Evolutionary conservation across 2,888 invertebrate genomes (phyloP).

Genomic region (Drosophila lacicola): DNA sequence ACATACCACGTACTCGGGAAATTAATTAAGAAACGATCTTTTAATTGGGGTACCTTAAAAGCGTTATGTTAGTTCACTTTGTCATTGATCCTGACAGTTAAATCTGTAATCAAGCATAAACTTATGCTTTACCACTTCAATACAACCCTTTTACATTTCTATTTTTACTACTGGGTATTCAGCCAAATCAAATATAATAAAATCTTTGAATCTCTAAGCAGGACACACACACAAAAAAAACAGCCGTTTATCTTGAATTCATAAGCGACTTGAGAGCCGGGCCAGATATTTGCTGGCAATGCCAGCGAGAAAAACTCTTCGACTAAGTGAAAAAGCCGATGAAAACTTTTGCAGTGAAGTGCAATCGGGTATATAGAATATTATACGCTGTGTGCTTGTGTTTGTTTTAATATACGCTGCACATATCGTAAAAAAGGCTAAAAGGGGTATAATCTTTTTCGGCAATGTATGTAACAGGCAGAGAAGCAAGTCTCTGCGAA

Average conservation of each 20-base stretch:
- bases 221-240: conserved; percentile 16
- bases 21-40: too few relatives aligned
- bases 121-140: too few relatives aligned
- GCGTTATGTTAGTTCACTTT: too few relatives aligned
- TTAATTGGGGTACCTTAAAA: too few relatives aligned
- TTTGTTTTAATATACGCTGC: conserved; percentile 6
- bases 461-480: too few relatives aligned
- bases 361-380: conserved; percentile 63
- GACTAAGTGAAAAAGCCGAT: conserved; percentile 60
- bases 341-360: conserved; percentile 64
- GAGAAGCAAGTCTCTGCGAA: too few relatives aligned
- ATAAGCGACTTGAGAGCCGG: conserved; percentile 31
- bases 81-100: too few relatives aligned
- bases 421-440: too few relatives aligned
- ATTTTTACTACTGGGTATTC: conserved; percentile 6
- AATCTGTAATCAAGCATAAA: too few relatives aligned
- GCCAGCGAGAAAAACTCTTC: not conserved
- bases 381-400: conserved; percentile 25
- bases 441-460: too few relatives aligned
- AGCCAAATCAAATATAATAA: conserved; percentile 33
- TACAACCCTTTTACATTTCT: too few relatives aligned
- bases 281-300: conserved; percentile 40
- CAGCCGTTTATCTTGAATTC: conserved; percentile 62
- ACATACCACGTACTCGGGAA: not conserved
- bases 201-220: conserved; percentile 36